Evolutionary conservation across 2,797 vertebrate species (phyloP).

Genomic region (Tolypeutes matacus): DNA sequence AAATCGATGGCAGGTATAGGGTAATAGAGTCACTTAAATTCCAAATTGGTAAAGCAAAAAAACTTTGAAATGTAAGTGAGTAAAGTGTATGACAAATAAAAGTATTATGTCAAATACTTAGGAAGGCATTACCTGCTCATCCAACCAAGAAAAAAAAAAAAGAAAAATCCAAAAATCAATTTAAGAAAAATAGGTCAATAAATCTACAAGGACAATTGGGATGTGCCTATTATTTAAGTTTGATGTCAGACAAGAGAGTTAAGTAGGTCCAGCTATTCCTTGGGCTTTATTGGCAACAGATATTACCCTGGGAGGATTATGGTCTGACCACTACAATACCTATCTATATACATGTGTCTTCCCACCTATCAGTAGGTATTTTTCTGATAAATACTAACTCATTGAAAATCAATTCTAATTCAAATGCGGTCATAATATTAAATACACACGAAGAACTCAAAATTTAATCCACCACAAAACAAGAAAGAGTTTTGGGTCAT

Average conservation of each 20-base stretch:
- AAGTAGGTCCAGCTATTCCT: background rate
- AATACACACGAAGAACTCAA: background rate
- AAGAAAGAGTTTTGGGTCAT: background rate
- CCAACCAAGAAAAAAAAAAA: background rate
- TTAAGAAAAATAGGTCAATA: background rate
- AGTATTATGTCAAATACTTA: background rate
- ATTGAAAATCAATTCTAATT: background rate
- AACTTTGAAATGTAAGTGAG: background rate
- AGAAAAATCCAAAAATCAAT: background rate
- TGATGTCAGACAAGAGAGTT: background rate
- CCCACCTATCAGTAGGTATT: background rate
- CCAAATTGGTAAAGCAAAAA: constrained; percentile 59
- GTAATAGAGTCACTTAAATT: constrained; percentile 21
- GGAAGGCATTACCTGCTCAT: background rate
- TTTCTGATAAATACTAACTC: background rate
- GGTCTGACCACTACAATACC: background rate
- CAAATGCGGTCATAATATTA: background rate
- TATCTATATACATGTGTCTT: background rate
- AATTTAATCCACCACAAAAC: background rate
- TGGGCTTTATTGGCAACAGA: background rate
- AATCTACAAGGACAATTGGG: background rate
- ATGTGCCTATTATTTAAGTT: background rate
- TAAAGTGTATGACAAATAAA: constrained; percentile 1
- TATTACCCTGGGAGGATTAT: background rate
- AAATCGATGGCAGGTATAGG: background rate